Base-by-base conservation (phyloP, 2,113 vertebrate genomes). In the Ictidomys tridecemlineatus region DNA sequence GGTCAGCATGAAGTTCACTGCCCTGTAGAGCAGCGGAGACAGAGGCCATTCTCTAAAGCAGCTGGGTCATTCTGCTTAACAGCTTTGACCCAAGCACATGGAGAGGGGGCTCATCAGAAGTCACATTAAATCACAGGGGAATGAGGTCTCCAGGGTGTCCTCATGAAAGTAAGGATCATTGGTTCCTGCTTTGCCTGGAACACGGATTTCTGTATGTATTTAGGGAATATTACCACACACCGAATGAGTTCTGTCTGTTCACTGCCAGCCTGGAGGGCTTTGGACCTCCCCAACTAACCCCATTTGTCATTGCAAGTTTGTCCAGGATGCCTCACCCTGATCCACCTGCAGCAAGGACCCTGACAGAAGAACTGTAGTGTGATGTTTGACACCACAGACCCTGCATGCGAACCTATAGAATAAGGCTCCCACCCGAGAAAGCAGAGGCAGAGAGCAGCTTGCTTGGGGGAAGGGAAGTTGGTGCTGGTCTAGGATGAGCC, bases 351-450 rank as follows among this genome's bases (percentile, higher is more conserved):
- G 45, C 32, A 22, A 65, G 45, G n/a, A 63, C 42, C 4, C 8
- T 42, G 48, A 30, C 30, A 18, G 8, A 34, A 45, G 6, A 34
- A 39, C 32, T 42, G 28, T 72, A 39, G 24, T 4, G 0, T 89
- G 53, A 73, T 5, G 8, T 5, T 34, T 39, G 45, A 45, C 22
- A 0, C 22, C 22, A 22, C 63, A 30, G n/a, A 48, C 8, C 20
- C 1, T 85, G 13, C 17, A 26, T 0, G 2, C 13, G 0, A 13
- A 37, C 53, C 79, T 7, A 12, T 0, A 16, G 30, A 24, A 63
- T 22, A 30, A 32, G 5, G 53, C 2, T 28, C 76, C 61, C 18
- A 42, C 20, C 1, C 9, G 79, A 20, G 34, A 80, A 53, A 61
- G 3, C 7, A 39, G 74, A 56, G 3, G 3, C 7, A 39, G 74